Conservation (phyloP, 2,888 invertebrate species). For the Lasioglossum figueresi region DNA sequence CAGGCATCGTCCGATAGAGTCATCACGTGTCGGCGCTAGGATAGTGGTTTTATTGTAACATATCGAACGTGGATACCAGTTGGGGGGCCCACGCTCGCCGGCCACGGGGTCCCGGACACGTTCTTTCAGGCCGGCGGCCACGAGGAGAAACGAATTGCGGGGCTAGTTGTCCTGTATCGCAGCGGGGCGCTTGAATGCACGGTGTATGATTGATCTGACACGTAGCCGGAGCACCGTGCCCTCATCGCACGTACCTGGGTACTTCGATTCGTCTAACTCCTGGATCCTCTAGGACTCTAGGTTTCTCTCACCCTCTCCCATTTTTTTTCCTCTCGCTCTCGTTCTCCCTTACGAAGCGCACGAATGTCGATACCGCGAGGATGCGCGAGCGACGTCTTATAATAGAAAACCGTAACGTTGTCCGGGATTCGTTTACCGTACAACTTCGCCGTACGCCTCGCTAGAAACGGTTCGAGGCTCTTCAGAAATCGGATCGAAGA, state of each 20-base stretch:
- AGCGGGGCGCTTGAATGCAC: constrained; percentile 76
- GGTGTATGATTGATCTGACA: constrained; percentile 82
- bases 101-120: constrained; percentile 54
- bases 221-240: constrained; percentile 65
- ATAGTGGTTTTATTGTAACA: constrained; percentile 76
- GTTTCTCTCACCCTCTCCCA: background rate
- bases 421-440: constrained; percentile 4
- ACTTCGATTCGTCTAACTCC: constrained; percentile 32
- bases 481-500: background rate
- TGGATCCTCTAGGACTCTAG: constrained; percentile 9
- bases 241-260: constrained; percentile 62
- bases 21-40: constrained; percentile 76
- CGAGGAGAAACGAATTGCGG: constrained; percentile 71
- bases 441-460: background rate
- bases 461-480: background rate
- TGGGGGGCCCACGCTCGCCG: constrained; percentile 48
- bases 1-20: constrained; percentile 73
- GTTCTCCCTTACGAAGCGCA: background rate
- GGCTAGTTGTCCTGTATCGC: constrained; percentile 79
- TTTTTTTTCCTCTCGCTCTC: constrained; percentile 4
- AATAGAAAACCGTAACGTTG: constrained; percentile 22
- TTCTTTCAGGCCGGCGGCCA: constrained; percentile 61
- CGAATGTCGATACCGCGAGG: constrained; percentile 2
- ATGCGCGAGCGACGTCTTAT: constrained; percentile 1
- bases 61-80: constrained; percentile 69